These are phyloP conservation scores for Zeuzera pyrina DNA, from an alignment of 2,888 invertebrate species.

Conservation along the genomic window DNA sequence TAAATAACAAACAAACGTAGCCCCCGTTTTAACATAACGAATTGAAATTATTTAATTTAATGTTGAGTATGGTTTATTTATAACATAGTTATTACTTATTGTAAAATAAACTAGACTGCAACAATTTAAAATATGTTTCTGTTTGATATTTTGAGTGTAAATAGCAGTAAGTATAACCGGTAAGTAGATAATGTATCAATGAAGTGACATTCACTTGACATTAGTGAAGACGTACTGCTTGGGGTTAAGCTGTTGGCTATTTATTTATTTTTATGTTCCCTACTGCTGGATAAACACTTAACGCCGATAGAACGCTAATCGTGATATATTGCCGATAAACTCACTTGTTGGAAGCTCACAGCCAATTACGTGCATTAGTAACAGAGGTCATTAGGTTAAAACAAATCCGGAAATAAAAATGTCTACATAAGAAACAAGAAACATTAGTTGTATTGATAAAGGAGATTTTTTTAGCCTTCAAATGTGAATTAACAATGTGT, in stretches of 20 bases:
- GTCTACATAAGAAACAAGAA: too few relatives aligned
- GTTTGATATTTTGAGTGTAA: too few relatives aligned
- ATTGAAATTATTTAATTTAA: neutral
- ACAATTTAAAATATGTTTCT: too few relatives aligned
- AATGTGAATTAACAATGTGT: too few relatives aligned
- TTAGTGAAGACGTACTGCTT: slow-evolving; percentile 51
- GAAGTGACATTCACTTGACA: slow-evolving; percentile 32
- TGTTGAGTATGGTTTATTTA: neutral
- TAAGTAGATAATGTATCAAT: slow-evolving; percentile 7
- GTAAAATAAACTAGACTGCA: too few relatives aligned
- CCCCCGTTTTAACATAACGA: neutral
- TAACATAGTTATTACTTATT: too few relatives aligned
- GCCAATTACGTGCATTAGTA: slow-evolving; percentile 65
- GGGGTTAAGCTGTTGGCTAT: slow-evolving; percentile 43
- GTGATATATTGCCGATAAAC: slow-evolving; percentile 56
- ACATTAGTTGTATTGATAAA: too few relatives aligned
- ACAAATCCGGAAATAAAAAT: too few relatives aligned
- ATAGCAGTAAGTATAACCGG: too few relatives aligned
- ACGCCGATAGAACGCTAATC: slow-evolving; percentile 54
- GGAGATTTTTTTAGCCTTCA: too few relatives aligned
- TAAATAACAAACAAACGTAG: slow-evolving; percentile 46
- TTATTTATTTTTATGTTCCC: slow-evolving; percentile 29
- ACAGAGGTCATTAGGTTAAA: too few relatives aligned
- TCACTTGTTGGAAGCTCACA: slow-evolving; percentile 45
- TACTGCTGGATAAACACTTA: slow-evolving; percentile 40